Base-by-base conservation (phyloP, 2,113 vertebrate species). In the Anhinga rufa region DNA sequence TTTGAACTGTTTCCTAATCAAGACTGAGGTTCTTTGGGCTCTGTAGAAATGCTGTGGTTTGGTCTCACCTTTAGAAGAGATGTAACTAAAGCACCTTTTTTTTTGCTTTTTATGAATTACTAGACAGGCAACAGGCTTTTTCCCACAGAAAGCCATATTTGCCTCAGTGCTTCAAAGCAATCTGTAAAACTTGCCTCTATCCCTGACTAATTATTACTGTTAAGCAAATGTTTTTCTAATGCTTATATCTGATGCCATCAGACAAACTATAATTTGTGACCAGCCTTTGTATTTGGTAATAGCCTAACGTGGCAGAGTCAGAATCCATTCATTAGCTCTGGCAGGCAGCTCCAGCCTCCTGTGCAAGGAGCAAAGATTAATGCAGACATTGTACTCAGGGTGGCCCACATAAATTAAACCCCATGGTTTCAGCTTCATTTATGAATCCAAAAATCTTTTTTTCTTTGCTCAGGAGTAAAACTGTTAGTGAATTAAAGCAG, bases 141-240 rank as follows among this genome's bases (percentile, higher is more conserved):
- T 77, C 57, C 77, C 79, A 60, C 31, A 95, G 82, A 93, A 95
- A 94, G 64, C 31, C 4, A 1, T 18, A 36, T 88, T 72, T 88
- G 75, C 88, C 89, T 89, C 58, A 61, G 49, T 48, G 69, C 77
- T 93, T 66, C 62, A 83, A 93, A 96, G 83, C 74, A 92, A 93
- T 92, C 95, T 81, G 58, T 48, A 97, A 96, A 92, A 90, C 84
- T 76, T 38, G 49, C 85, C 90, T 95, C 91, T 91, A 92, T 90
- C 22, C 12, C 81, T 57, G 81, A 90, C 48, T 62, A 72, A 80
- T 92, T 95, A 97, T 83, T 82, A 86, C 76, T 65, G 49, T 92
- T 91, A 95, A 93, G 88, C 81, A 93, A 96, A 95, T 97, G 91
- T 91, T 95, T 96, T 95, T 86, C 95, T 90, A 97, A 70, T 95